Conservation (phyloP, 2,797 vertebrate species). For the Xenops minutus region DNA sequence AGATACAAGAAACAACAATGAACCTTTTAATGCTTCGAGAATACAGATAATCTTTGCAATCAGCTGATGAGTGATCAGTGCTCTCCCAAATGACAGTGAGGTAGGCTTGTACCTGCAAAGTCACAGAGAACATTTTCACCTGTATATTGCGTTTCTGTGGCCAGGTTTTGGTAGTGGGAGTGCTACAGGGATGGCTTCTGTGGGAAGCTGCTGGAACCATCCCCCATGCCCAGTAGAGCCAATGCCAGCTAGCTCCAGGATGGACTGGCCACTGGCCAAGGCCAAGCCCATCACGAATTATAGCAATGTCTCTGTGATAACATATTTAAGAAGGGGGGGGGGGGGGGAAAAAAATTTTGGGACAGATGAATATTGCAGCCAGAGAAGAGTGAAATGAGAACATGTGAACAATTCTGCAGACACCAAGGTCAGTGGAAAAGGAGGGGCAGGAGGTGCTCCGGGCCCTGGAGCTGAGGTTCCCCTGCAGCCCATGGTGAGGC, state of each 20-base stretch:
- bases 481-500: neutral
- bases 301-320: neutral
- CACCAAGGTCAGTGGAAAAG: neutral
- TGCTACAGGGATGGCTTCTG: neutral
- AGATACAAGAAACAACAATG: neutral
- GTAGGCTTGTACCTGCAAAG: neutral
- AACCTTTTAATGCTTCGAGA: neutral
- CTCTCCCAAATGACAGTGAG: neutral
- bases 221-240: neutral
- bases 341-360: too few species aligned
- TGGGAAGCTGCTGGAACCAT: neutral
- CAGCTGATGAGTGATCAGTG: neutral
- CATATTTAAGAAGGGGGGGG: neutral
- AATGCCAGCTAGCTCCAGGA: neutral
- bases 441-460: neutral
- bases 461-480: neutral
- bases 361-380: neutral
- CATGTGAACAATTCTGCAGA: neutral
- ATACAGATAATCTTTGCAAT: neutral
- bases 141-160: neutral
- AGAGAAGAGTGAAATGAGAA: neutral
- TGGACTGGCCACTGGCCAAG: neutral
- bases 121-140: neutral
- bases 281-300: neutral
- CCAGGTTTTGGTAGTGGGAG: neutral